A percentile compares a stretch with the other conserved stretches of the same genome.
These are phyloP conservation scores for Seriola quinqueradiata DNA, from an alignment of 2,113 vertebrate genomes.

Conservation along the genomic window DNA sequence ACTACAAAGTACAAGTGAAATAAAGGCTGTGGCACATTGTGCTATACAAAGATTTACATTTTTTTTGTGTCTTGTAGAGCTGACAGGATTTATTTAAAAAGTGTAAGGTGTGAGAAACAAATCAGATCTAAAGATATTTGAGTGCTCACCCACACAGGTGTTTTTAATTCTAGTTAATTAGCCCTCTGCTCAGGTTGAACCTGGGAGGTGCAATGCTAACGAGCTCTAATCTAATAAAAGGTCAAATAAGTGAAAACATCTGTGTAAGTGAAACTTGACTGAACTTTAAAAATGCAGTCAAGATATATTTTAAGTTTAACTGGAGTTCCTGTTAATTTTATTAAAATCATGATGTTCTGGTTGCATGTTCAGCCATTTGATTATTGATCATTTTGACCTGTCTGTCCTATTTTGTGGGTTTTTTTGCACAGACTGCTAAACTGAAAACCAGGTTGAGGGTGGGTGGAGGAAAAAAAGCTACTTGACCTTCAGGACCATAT, in stretches of 20 bases:
- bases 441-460: background rate
- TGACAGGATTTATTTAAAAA: background rate
- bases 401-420: background rate
- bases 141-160: background rate
- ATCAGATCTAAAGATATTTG: background rate
- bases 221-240: background rate
- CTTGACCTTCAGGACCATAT: background rate
- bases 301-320: too few species aligned
- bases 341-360: background rate
- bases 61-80: background rate
- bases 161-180: background rate
- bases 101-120: background rate
- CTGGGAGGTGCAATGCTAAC: background rate
- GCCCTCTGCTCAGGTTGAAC: background rate
- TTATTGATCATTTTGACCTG: background rate
- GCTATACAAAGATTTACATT: conserved; percentile 32
- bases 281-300: background rate
- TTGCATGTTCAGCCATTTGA: background rate
- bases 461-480: background rate
- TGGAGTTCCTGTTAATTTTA: background rate
- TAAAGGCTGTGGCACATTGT: conserved; percentile 65
- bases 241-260: background rate
- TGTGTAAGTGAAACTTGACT: background rate
- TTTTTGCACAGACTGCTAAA: background rate
- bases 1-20: background rate